Percentiles rank a stretch among this genome's conserved stretches.
Conservation (phyloP, 2,888 invertebrate genomes). For the Octonoba sinensis region DNA sequence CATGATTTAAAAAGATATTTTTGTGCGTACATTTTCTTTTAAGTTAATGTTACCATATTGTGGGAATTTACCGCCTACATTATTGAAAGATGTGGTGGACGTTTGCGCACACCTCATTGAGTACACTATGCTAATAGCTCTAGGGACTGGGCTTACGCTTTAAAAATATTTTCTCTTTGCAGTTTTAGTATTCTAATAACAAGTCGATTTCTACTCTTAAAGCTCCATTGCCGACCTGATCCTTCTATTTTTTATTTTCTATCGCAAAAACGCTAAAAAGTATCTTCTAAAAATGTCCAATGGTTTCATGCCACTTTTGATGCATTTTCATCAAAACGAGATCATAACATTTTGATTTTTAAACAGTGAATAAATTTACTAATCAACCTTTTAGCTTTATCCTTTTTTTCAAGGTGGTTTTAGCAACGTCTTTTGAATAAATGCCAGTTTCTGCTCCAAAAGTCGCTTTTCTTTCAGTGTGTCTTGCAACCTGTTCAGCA, state of each 20-base stretch:
- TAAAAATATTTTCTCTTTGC: conserved; percentile 46
- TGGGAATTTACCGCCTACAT: too few relatives aligned
- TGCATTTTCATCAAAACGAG: neutral
- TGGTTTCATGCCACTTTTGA: conserved; percentile 43
- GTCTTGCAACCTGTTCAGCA: conserved; percentile 79
- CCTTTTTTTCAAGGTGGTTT: conserved; percentile 61
- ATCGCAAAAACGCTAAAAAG: neutral
- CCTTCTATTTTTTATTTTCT: conserved; percentile 35
- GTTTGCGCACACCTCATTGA: neutral
- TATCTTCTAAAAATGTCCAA: conserved; percentile 15
- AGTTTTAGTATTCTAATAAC: too few relatives aligned
- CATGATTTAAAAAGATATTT: too few relatives aligned
- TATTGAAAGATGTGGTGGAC: too few relatives aligned
- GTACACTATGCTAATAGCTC: too few relatives aligned
- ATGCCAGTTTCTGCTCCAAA: conserved; percentile 69
- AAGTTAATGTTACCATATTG: too few relatives aligned
- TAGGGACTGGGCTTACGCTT: neutral
- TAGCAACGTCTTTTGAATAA: conserved; percentile 65
- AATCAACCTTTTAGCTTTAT: neutral
- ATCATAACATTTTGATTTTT: conserved; percentile 11
- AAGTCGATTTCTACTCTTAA: conserved; percentile 26
- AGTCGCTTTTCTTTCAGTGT: conserved; percentile 78
- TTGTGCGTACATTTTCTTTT: too few relatives aligned
- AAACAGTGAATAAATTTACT: neutral
- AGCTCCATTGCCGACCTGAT: conserved; percentile 51